These are phyloP conservation scores for Cololabis saira DNA, from an alignment of 2,113 vertebrate genomes.

Conservation along the genomic window DNA sequence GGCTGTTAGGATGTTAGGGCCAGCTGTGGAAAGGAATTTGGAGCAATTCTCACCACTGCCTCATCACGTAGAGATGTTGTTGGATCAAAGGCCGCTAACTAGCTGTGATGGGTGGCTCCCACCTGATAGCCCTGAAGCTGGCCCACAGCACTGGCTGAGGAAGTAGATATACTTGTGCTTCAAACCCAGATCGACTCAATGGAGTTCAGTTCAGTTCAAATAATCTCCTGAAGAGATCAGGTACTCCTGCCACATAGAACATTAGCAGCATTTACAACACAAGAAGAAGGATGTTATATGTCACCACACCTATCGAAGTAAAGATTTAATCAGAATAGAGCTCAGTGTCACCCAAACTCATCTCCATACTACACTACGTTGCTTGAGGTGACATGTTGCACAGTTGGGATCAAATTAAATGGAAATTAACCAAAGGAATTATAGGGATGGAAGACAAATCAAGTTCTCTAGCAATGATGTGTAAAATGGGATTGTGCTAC, in stretches of 20 bases:
- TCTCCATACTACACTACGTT: not conserved
- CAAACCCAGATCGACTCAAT: too few species aligned
- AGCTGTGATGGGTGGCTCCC: too few species aligned
- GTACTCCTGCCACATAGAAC: not conserved
- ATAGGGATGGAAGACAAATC: slow-evolving; percentile 55
- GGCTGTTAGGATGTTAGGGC: too few species aligned
- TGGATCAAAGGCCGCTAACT: too few species aligned
- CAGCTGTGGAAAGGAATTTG: too few species aligned
- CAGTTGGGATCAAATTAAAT: slow-evolving; percentile 41
- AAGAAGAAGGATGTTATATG: not conserved
- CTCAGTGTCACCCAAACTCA: slow-evolving; percentile 29
- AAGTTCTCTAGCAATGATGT: slow-evolving; percentile 44
- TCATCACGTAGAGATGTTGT: too few species aligned
- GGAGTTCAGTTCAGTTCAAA: too few species aligned
- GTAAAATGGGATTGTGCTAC: slow-evolving; percentile 58
- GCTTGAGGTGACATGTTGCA: slow-evolving; percentile 25
- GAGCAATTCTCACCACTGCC: too few species aligned
- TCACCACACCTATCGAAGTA: not conserved
- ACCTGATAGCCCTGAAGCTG: too few species aligned
- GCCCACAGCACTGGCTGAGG: too few species aligned
- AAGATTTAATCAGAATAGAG: not conserved
- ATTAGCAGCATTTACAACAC: not conserved
- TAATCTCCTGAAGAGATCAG: slow-evolving; percentile 5
- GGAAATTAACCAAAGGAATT: slow-evolving; percentile 59
- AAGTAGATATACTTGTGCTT: too few species aligned